Evolutionary conservation across 1,140 invertebrate species (phyloP), one percentile per base, ranked within the genome.

Genomic region (Sesamia nonagrioides): DNA sequence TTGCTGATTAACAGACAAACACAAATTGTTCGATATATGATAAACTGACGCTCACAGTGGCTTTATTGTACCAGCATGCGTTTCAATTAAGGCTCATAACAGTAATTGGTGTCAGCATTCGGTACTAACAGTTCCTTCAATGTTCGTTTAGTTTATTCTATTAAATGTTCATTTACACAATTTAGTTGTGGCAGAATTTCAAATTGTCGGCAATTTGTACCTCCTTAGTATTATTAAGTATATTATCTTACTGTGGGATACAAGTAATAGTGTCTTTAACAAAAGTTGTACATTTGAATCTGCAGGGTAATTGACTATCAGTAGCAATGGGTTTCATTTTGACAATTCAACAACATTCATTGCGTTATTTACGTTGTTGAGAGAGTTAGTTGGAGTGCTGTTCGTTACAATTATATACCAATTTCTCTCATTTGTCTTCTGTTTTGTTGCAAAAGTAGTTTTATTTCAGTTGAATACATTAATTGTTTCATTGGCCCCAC

Each of bases 51-150:
- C 69, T 81, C 54, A 79, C 63, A 81, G 77, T 83, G 80, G 72
- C 60, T 71, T 78, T 89, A 88, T 88, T 88, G 86, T 82, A 84
- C 79, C 76, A 80, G 86, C 86, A 85, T 90, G 90, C 90, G 86
- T 89, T 91, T 93, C 91, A 91, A 93, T 93, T 91, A 91, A 91
- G 82, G 82, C 82, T 85, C 85, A 90, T 91, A 84, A 91, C 75
- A 82, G 86, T 91, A 91, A 92, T 92, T 92, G 90, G 81, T 87
- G 84, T 82, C 78, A 77, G 35, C 48, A 77, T 63, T 75, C 27
- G 72, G 54, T 74, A 60, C 72, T 48, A 50, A 45, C 18, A 75
- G 21, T 42, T 75, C 42, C 42, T 61, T 17, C 58, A 63, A 50
- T 61, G 72, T 69, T 50, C 17, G 6, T 35, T 21, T 61, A 75